Evolutionary conservation across 2,888 invertebrate species (phyloP).

Genomic region (Timandra comae): DNA sequence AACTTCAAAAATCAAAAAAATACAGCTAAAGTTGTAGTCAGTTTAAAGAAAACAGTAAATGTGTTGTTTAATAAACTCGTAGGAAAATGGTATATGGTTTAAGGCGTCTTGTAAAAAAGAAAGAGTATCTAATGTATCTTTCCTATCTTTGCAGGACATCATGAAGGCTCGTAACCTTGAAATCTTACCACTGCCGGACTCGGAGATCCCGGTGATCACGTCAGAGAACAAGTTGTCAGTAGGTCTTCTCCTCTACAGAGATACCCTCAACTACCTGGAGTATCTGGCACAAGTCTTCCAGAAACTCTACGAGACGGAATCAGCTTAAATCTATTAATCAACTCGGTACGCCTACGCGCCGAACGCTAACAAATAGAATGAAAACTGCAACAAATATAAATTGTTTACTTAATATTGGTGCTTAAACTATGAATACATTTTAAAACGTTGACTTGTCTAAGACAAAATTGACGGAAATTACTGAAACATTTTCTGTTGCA

Average conservation of each 20-base stretch:
- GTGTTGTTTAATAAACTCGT: too few species aligned
- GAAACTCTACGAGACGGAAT: constrained; percentile 30
- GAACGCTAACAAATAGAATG: constrained; percentile 13
- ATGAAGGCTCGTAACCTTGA: constrained; percentile 50
- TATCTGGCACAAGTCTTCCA: constrained; percentile 56
- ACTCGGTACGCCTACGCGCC: too few species aligned
- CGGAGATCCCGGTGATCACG: constrained; percentile 46
- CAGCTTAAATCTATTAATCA: too few species aligned
- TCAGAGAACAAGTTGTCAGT: constrained; percentile 32
- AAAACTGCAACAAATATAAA: constrained; percentile 12
- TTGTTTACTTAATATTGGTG: constrained; percentile 32
- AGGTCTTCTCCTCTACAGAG: constrained; percentile 52
- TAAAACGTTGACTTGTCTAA: not conserved
- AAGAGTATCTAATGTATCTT: too few species aligned
- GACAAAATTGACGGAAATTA: constrained; percentile 2
- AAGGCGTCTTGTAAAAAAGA: too few species aligned
- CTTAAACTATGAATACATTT: constrained; percentile 8
- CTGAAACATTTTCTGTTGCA: not conserved
- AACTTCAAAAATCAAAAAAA: too few species aligned
- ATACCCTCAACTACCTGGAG: constrained; percentile 60
- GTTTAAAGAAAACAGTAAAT: too few species aligned
- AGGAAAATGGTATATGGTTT: too few species aligned
- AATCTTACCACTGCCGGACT: constrained; percentile 41
- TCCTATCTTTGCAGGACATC: constrained; percentile 51
- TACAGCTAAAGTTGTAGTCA: too few species aligned